Evolutionary conservation across 2,797 vertebrate species (phyloP), one percentile per base, ranked within the genome.

Genomic region (Erethizon dorsatum): DNA sequence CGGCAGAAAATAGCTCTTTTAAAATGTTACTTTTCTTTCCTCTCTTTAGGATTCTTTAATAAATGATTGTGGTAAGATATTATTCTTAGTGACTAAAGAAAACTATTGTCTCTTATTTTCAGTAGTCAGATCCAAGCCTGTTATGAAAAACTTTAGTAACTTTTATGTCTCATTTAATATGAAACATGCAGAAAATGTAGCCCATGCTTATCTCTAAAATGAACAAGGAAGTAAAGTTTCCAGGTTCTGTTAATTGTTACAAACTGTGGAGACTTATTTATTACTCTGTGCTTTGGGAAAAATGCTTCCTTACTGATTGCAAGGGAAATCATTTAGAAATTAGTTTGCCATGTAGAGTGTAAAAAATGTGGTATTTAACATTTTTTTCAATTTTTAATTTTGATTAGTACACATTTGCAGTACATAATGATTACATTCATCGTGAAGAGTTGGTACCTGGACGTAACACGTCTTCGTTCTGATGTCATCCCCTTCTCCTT

Each of bases 161-260:
- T 87, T 78, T 94, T 87, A 9, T 57, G 41, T 91, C 20, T 80
- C 52, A 57, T 26, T 94, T 92, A 92, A 52, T 77, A 37, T 87
- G 85, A 95, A 87, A 82, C 28, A 31, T 92, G 47, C 22, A 88
- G 85, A 92, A 87, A 96, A 52, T 83, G 6, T 88, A 82, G 11
- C 77, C 26, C n/a, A 20, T 24, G 12, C 17, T 93, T 90, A 45
- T 96, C 54, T 80, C 52, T 59, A 78, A 85, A 94, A 88, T 78
- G 79, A 96, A 96, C 31, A 52, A 77, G 67, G 37, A 83, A 88
- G 47, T 90, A 79, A 56, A 78, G 33, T 93, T 95, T 89, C 33
- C 5, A 20, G 28, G 57, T 71, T 90, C 63, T 95, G 24, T 77
- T 92, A 86, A 69, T 92, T 89, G 75, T 88, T 93, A 83, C 13